Conservation (phyloP, 2,797 vertebrate genomes). For the Trachurus trachurus region DNA sequence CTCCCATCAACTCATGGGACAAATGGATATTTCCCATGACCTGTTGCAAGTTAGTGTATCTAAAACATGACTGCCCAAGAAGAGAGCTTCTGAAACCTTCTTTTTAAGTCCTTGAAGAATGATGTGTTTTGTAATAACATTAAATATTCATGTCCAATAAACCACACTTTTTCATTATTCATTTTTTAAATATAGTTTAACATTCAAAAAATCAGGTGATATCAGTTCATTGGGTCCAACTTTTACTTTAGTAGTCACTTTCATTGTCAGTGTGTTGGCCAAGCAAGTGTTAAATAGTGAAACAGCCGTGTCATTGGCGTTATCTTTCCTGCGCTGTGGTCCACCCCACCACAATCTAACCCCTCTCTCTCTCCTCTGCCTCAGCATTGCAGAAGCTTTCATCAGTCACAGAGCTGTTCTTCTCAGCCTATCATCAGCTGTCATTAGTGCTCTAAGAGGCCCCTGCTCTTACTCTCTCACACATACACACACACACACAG, state of each 20-base stretch:
- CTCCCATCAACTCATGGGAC: conserved; percentile 16
- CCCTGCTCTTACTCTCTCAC: conserved; percentile 67
- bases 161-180: neutral
- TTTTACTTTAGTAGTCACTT: conserved; percentile 10
- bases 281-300: conserved; percentile 62
- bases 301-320: conserved; percentile 57
- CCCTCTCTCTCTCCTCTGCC: conserved; percentile 45
- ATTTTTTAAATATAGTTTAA: neutral
- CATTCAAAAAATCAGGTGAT: neutral
- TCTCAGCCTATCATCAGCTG: conserved; percentile 78
- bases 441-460: conserved; percentile 72
- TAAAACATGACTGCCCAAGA: neutral
- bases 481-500: conserved; percentile 44
- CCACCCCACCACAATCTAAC: conserved; percentile 56
- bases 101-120: neutral
- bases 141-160: too few species aligned
- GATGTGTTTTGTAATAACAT: too few species aligned
- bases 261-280: conserved; percentile 18
- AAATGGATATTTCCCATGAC: conserved; percentile 26
- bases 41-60: neutral
- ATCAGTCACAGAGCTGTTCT: conserved; percentile 72
- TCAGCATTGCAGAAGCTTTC: conserved; percentile 69
- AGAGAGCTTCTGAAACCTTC: neutral
- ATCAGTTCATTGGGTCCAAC: neutral
- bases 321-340: conserved; percentile 56